Conservation (phyloP, 1,140 invertebrate genomes). For the Papilio glaucus region DNA sequence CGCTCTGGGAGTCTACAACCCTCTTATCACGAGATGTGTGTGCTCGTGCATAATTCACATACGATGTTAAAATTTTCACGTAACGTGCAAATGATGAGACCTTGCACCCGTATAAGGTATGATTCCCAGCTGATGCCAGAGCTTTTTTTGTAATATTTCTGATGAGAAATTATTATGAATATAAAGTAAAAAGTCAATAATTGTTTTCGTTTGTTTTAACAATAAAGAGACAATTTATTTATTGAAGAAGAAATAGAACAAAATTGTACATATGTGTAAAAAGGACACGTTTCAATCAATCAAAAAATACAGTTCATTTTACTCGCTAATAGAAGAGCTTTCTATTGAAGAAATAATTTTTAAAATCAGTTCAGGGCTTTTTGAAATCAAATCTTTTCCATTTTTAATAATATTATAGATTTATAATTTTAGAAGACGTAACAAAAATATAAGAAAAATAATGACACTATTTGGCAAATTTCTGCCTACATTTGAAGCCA, state of each 20-base stretch:
- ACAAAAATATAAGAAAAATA: not conserved
- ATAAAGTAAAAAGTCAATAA: not conserved
- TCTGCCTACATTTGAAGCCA: not conserved
- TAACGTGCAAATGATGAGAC: constrained; percentile 4
- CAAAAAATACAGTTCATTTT: too few species aligned
- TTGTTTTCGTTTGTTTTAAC: not conserved
- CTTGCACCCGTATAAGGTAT: not conserved
- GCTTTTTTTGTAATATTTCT: not conserved
- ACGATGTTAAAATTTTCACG: not conserved
- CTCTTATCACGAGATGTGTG: constrained; percentile 5
- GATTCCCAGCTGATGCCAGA: not conserved
- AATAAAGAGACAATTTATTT: too few species aligned
- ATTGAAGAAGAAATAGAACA: too few species aligned
- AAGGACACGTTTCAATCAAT: too few species aligned
- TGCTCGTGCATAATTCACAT: constrained; percentile 13
- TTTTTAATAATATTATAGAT: not conserved
- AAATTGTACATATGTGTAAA: too few species aligned
- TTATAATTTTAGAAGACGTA: not conserved
- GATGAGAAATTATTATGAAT: not conserved
- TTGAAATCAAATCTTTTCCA: too few species aligned
- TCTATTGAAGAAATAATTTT: too few species aligned
- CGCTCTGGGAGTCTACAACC: not conserved
- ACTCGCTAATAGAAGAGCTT: too few species aligned
- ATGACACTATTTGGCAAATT: not conserved
- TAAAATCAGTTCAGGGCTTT: too few species aligned